Evolutionary conservation across 2,113 vertebrate genomes (phyloP), one percentile per base, ranked within the genome.

Genomic region (Arizona elegans): DNA sequence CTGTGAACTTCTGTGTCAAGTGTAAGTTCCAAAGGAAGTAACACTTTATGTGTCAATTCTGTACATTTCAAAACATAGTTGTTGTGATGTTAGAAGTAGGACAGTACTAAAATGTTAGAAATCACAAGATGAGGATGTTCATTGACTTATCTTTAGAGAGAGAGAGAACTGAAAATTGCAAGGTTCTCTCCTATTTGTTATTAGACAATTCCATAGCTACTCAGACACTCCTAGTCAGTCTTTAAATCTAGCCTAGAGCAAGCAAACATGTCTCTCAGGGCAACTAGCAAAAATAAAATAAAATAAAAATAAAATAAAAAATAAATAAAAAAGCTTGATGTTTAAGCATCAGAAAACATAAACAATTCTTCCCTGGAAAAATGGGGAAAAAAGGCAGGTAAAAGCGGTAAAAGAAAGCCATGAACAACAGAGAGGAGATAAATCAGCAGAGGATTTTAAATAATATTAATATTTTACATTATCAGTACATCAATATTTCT

Each of bases 1-100:
- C 86, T 91, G 86, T n/a, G 86, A 0, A n/a, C 33, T 90, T 89
- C 81, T n/a, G 33, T 0, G 56, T 92, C n/a, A 53, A 58, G 10
- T 12, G 54, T 58, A 91, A 87, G 93, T 93, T 92, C 55, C 75
- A 75, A 59, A 89, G 87, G 75, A 88, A 88, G 52, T n/a, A 88
- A 81, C 47, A 56, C 33, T 81, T 89, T 8, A 91, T 10, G 26
- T 90, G 56, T 90, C 87, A 29, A 81, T 91, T 81, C 10, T 90
- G 23, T 65, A 90, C 8, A 88, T 91, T 38, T 23, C 92, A 93
- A 90, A 75, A 21, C 8, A 92, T 38, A 1, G 2, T 38, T 91
- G 59, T 8, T 58, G 19, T 54, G 50, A 75, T 93, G 50, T 87
- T 91, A 95, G 58, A 93, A 91, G n/a, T 90, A 55, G 24, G 3